Evolutionary conservation across 2,113 vertebrate genomes (phyloP), one percentile per base, ranked within the genome.

Genomic region (Perca schrenkii): DNA sequence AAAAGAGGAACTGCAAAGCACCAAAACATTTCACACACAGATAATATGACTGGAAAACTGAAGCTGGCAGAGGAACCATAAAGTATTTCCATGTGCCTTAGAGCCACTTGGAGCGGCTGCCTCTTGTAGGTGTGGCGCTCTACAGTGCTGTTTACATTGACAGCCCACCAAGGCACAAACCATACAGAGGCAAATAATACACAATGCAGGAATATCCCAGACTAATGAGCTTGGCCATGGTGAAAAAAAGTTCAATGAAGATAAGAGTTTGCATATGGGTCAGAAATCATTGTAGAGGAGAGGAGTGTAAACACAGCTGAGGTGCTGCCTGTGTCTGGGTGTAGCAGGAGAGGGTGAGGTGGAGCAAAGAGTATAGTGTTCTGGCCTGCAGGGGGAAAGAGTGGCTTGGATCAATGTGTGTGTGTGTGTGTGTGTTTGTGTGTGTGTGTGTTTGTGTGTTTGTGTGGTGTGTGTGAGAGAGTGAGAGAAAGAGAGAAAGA

Each of bases 161-260:
- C 67, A 65, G 74, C 78, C 68, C 36, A 68, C 57, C 60, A 7
- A 43, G 66, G 56, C 50, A 79, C 16, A 43, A 67, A 66, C 60
- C 50, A 81, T 49, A 69, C 61, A 54, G 19, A 62, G 16, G 60
- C 66, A 71, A 71, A 77, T 72, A 65, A 76, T 2, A 63, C 73
- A 84, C 63, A 64, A 54, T 21, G 52, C 67, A 67, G 63, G 58
- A 79, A 74, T 68, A 80, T 69, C 53, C 53, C 28, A 46, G 31
- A 60, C 58, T 83, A 78, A 83, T 54, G 76, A 84, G 73, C 57
- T 77, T 34, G 22, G 58, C 64, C 15, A 21, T 54, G 64, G 25
- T 19, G 50, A 72, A 21, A 82, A 82, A 84, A 84, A 87, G 82
- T 88, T 56, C 67, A 65, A 77, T 2, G 22, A 36, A 86, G 74